phyloP scores from a whole-genome alignment of 2,113 vertebrate species.

The Aspidoscelis tigris region DNA sequence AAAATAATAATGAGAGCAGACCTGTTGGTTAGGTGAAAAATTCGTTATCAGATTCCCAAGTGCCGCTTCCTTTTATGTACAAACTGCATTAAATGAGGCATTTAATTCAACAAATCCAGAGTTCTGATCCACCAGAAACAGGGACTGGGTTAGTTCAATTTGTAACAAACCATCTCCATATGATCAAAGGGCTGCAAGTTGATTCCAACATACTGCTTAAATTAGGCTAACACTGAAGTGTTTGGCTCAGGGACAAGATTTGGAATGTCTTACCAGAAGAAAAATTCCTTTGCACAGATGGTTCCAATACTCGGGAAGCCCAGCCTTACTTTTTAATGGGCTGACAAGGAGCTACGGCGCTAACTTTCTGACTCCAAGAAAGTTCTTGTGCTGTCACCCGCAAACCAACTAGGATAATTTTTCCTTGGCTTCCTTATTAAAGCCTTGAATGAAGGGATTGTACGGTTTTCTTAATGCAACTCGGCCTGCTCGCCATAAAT shows the following conservation, averaged over 20 bases:
- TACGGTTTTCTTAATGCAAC: conserved; percentile 86
- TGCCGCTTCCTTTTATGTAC: conserved; percentile 94
- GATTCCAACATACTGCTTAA: conserved; percentile 99
- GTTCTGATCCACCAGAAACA: conserved; percentile 98
- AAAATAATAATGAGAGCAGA: conserved; percentile 80
- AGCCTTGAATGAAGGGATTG: conserved; percentile 88
- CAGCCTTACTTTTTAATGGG: conserved; percentile 98
- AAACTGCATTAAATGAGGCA: conserved; percentile 97
- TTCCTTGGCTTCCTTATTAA: conserved; percentile 87
- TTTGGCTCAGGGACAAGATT: conserved; percentile 98
- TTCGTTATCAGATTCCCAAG: conserved; percentile 91
- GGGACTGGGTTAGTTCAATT: conserved; percentile 99
- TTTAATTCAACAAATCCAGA: conserved; percentile 99
- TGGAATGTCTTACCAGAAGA: conserved; percentile 99
- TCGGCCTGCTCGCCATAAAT: conserved; percentile 83
- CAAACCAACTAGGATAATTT: conserved; percentile 88
- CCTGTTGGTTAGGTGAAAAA: conserved; percentile 98
- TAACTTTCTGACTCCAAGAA: conserved; percentile 94
- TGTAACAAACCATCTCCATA: conserved; percentile 99
- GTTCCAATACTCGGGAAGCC: conserved; percentile 96
- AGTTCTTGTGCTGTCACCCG: conserved; percentile 95
- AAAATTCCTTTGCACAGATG: conserved; percentile 98
- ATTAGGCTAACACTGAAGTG: conserved; percentile 99
- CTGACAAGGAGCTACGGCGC: conserved; percentile 95
- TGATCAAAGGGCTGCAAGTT: conserved; percentile 97